Percentiles rank a stretch among this genome's conserved stretches.
Conservation (phyloP, 2,888 invertebrate genomes). For the Nymphalis c-album region DNA sequence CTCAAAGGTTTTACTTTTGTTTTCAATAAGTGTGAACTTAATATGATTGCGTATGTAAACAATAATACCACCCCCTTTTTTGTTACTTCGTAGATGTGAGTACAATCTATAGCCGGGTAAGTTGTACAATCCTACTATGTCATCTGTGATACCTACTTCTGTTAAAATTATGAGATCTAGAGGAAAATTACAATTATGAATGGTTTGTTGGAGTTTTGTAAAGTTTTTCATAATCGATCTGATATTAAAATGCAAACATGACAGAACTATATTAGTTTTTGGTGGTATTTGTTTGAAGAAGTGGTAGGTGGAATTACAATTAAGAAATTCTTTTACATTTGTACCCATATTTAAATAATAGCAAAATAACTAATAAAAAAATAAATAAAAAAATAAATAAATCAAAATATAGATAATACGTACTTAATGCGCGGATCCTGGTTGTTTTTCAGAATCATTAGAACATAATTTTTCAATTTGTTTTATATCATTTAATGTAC, state of each 20-base stretch:
- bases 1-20: constrained; percentile 14
- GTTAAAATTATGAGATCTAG: constrained; percentile 34
- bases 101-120: constrained; percentile 39
- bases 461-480: not conserved
- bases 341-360: not conserved
- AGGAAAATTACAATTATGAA: not conserved
- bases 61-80: constrained; percentile 39
- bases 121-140: constrained; percentile 28
- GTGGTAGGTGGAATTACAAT: not conserved
- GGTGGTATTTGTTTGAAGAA: not conserved
- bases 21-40: constrained; percentile 17
- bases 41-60: constrained; percentile 29
- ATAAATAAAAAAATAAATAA: no score
- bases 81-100: constrained; percentile 26
- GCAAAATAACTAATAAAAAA: not conserved
- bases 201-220: not conserved
- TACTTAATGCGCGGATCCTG: not conserved
- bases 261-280: not conserved
- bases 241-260: constrained; percentile 25
- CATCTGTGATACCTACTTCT: constrained; percentile 31
- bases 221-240: constrained; percentile 28
- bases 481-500: not conserved
- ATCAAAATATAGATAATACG: not conserved
- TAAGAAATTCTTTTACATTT: not conserved
- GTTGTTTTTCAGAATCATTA: no score